phyloP scores from a whole-genome alignment of 2,797 vertebrate species.

The Hippoglossus hippoglossus region DNA sequence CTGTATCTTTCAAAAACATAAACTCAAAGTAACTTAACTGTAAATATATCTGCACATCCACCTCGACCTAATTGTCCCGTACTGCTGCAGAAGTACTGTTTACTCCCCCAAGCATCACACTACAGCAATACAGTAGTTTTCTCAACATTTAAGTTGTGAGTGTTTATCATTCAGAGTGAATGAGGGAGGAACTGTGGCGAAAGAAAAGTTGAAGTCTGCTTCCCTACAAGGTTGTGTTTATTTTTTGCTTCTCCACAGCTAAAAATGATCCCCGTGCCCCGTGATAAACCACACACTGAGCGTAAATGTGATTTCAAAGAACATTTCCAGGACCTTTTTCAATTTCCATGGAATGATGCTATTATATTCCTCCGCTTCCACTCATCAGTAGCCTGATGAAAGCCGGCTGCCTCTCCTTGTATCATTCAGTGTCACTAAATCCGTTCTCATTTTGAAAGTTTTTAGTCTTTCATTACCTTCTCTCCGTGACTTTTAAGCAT shows the following conservation, averaged over 20 bases:
- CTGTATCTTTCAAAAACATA: no score
- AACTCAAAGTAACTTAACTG: no score
- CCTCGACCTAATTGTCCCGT: background rate
- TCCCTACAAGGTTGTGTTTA: conserved; percentile 29
- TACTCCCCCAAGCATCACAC: background rate
- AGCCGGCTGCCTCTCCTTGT: conserved; percentile 52
- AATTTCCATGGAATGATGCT: conserved; percentile 61
- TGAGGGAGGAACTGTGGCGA: conserved; percentile 12
- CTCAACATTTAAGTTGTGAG: background rate
- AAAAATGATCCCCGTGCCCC: conserved; percentile 15
- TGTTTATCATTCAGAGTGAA: conserved; percentile 13
- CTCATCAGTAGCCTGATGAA: conserved; percentile 61
- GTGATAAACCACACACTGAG: conserved; percentile 33
- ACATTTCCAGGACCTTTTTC: conserved; percentile 48
- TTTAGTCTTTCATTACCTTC: conserved; percentile 57
- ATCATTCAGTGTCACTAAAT: conserved; percentile 67
- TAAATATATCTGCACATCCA: background rate
- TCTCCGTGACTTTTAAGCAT: conserved; percentile 38
- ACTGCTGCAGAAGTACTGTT: background rate
- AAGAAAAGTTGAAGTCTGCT: conserved; percentile 20
- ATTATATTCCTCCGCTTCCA: conserved; percentile 50
- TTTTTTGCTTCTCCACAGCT: conserved; percentile 14
- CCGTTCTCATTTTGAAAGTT: conserved; percentile 58
- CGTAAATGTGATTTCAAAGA: conserved; percentile 39
- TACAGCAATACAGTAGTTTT: background rate